Evolutionary conservation across 1,140 invertebrate species (phyloP), one percentile per base, ranked within the genome.

Genomic region (Zaprionus davidi): DNA sequence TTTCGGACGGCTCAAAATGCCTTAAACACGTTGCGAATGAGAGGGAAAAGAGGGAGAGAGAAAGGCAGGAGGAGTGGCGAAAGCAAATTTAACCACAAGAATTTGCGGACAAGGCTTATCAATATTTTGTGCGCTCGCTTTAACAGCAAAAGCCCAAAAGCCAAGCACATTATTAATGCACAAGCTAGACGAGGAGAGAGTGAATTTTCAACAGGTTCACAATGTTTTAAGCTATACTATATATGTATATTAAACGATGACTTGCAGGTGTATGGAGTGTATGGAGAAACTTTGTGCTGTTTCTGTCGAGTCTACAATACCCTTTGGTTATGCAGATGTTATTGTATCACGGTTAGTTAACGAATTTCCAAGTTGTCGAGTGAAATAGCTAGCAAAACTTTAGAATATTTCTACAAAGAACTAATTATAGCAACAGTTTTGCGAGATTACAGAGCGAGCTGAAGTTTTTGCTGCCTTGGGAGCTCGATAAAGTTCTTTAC

Each of bases 51-150:
- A 12, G 20, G 11, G 5, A 49, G 17, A 5, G 41, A n/a, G 17
- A 49, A 9, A 12, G 20, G 7, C 6, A 31, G 20, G 13, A 24
- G n/a, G 41, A 2, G 4, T 5, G 38, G 38, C 13, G 2, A 5
- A 5, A 12, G 46, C 20, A 51, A 51, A 51, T 46, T 24, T 26
- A 75, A 82, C 82, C 82, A 53, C 82, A 76, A 59, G 64, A 82
- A 85, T 86, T 71, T 86, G 68, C 20, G 79, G 51, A 53, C 46
- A 26, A n/a, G 51, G 64, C 64, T 82, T 84, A 86, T 86, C 82
- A 84, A 86, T 78, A 78, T 64, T 81, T 78, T 57, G 57, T 66
- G 76, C n/a, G 55, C 66, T 67, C 41, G 53, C 15, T 56, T 74
- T 68, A 46, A 55, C 44, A 55, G 56, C 38, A 38, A 66, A 22